Base-by-base conservation (phyloP, 1,140 invertebrate species). In the Mercenaria mercenaria region DNA sequence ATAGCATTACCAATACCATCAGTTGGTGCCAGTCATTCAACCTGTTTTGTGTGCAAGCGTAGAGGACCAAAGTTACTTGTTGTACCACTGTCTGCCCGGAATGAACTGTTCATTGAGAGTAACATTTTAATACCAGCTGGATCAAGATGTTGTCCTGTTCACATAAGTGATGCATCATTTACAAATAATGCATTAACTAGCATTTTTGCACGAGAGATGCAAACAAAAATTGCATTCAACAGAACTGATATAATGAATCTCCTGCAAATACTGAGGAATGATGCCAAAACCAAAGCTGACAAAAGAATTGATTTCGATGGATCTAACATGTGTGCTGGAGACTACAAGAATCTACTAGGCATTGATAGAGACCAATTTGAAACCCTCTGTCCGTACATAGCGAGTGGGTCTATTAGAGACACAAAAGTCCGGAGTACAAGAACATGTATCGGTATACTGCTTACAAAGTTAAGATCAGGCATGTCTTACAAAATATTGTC, bases 361-460 rank as follows among this genome's bases (percentile, higher is more conserved):
- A 79, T 79, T 37, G 10, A 10, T 13, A 79, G 32, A 79, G 41
- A 50, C 8, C 15, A 79, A 20, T 50, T 79, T 79, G 76, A 79
- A 32, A 50, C 47, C 29, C 15, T 79, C 15, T 6, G 52, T 37
- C 59, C 77, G 37, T 56, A 80, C 37, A 23, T 39, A 6, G 15
- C 83, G 83, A 37, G 67, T 69, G 6, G 20, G 88, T 10, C 88
- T 81, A 37, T 34, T 83, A 15, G 56, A 83, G 8, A 84, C 83
- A 39, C 69, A 80, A 18, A 84, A 83, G 69, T 29, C 83, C 20
- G 4, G 74, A 13, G 88, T 89, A 18, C 23, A 52, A 50, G 77
- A 52, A 29, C 83, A 50, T 10, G 87, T 47, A 81, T 89, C 81
- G 39, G 74, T 89, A n/a, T 43, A 82, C 52, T 89, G 77, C 26